A percentile compares a stretch with the other conserved stretches of the same genome.
These are phyloP conservation scores for Celastrina argiolus DNA, from an alignment of 2,888 invertebrate genomes.

Conservation along the genomic window DNA sequence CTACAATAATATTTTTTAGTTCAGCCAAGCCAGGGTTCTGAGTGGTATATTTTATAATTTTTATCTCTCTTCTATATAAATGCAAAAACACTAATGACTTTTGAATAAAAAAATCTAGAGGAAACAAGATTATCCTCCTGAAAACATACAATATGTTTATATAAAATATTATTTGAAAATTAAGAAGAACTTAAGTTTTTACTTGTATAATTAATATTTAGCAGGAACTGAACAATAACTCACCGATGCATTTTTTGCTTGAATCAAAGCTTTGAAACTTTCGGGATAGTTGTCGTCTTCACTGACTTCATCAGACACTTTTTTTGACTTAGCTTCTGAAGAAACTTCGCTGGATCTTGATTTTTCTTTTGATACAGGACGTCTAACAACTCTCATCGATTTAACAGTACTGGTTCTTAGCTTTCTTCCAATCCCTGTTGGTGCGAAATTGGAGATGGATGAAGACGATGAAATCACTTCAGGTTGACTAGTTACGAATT, in stretches of 20 bases:
- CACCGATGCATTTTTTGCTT: conserved; percentile 77
- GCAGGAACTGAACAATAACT: conserved; percentile 37
- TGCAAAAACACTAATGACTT: too few species aligned
- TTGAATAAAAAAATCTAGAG: too few species aligned
- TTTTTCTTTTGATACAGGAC: conserved; percentile 51
- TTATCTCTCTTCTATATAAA: too few species aligned
- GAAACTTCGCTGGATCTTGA: conserved; percentile 37
- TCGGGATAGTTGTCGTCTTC: conserved; percentile 83
- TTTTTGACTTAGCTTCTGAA: conserved; percentile 25
- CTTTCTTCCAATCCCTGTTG: conserved; percentile 46
- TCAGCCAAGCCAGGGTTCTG: too few species aligned
- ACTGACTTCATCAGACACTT: conserved; percentile 69
- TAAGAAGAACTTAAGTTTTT: not conserved
- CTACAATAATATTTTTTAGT: too few species aligned
- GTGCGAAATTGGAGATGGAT: conserved; percentile 34
- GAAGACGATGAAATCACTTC: conserved; percentile 46
- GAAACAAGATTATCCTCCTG: too few species aligned
- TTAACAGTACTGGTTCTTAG: conserved; percentile 49
- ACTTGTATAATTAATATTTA: not conserved
- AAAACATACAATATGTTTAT: too few species aligned
- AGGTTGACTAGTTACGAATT: conserved; percentile 56
- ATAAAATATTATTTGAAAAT: not conserved
- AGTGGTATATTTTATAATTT: too few species aligned
- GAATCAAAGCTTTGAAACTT: conserved; percentile 80
- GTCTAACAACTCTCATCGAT: conserved; percentile 52